Evolutionary conservation across 2,888 invertebrate species (phyloP).

Genomic region (Tipula vernalis): DNA sequence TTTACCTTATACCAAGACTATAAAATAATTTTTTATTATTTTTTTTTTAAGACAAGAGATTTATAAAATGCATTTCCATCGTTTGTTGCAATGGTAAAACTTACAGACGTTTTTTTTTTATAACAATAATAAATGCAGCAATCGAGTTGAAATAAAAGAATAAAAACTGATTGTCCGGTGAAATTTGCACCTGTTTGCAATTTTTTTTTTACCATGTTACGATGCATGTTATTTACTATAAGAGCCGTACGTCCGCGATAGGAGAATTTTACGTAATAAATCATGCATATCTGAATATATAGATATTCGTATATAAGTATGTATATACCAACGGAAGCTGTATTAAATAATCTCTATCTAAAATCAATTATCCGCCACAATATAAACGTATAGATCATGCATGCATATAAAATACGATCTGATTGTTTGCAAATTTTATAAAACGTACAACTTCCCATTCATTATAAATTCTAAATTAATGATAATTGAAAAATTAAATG

Average conservation of each 20-base stretch:
- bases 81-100: neutral
- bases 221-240: neutral
- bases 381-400: neutral
- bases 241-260: neutral
- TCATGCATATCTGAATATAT: neutral
- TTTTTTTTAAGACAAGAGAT: neutral
- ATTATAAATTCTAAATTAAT: neutral
- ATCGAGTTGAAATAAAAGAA: neutral
- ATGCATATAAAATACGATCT: neutral
- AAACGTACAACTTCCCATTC: neutral
- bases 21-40: neutral
- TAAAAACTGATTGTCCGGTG: neutral
- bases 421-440: neutral
- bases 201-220: neutral
- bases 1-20: neutral
- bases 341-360: neutral
- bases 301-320: no score
- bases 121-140: neutral
- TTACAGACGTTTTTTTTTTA: neutral
- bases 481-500: neutral
- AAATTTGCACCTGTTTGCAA: conserved; percentile 4
- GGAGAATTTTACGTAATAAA: neutral
- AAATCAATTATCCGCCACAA: neutral
- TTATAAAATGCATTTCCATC: neutral
- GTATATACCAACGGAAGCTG: neutral